Percentiles rank a stretch among this genome's conserved stretches.
Conservation (phyloP, 2,888 invertebrate genomes). For the Clivina fossor region DNA sequence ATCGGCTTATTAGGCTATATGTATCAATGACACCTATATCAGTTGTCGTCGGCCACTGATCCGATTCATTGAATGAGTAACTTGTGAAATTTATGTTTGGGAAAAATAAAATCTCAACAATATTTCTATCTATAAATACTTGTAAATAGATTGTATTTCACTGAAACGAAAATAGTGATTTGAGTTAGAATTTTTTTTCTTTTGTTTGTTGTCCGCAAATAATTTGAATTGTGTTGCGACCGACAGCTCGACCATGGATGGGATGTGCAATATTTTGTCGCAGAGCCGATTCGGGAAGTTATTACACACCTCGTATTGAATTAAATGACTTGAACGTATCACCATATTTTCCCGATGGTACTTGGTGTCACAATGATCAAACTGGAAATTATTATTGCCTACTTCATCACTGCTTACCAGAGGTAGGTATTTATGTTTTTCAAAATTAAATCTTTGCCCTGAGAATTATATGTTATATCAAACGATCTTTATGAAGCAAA, state of each 20-base stretch:
- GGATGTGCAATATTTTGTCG: constrained; percentile 78
- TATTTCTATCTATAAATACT: no score
- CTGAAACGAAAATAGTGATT: constrained; percentile 5
- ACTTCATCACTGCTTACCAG: constrained; percentile 74
- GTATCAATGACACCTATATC: no score
- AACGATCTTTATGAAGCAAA: no score
- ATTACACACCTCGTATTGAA: constrained; percentile 75
- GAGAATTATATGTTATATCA: no score
- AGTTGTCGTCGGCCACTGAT: no score
- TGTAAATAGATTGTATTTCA: constrained; percentile 20
- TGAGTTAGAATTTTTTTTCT: constrained; percentile 36
- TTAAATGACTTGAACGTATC: constrained; percentile 72
- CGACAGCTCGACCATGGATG: constrained; percentile 73
- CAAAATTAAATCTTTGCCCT: constrained; percentile 23
- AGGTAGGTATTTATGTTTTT: constrained; percentile 53
- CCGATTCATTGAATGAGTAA: no score
- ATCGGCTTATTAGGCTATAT: no score
- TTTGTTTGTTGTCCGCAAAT: no score
- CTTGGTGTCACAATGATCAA: constrained; percentile 73
- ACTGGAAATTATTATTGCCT: constrained; percentile 69
- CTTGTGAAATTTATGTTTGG: no score
- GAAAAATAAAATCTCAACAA: no score
- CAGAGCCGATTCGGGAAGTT: constrained; percentile 64
- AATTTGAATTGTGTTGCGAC: no score
- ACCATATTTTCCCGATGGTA: constrained; percentile 79